Evolutionary conservation across 2,113 vertebrate species (phyloP).

Genomic region (Pycnonotus jocosus): DNA sequence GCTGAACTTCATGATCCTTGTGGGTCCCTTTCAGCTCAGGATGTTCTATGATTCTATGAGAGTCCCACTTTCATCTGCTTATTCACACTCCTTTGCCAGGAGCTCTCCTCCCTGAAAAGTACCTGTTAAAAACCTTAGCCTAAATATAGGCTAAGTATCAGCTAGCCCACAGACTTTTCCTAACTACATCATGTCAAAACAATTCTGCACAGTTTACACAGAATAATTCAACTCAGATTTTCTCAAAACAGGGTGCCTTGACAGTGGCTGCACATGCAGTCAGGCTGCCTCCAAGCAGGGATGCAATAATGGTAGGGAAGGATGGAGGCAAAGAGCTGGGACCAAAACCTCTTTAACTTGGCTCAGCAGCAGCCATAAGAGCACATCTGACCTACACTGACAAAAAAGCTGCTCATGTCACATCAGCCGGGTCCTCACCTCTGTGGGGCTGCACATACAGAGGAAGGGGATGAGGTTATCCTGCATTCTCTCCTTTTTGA

Average conservation of each 20-base stretch:
- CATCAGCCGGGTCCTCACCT: neutral
- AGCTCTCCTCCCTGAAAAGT: neutral
- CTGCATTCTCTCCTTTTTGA: neutral
- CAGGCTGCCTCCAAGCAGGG: neutral
- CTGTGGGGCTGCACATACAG: fast-evolving
- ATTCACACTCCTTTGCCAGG: neutral
- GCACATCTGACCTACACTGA: neutral
- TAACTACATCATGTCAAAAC: neutral
- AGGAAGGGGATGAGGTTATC: neutral
- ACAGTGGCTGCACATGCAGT: neutral
- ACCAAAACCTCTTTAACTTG: neutral
- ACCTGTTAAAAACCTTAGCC: fast-evolving
- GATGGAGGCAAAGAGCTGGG: neutral
- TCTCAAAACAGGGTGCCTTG: neutral
- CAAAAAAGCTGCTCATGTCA: neutral
- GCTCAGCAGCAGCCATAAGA: neutral
- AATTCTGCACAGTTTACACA: neutral
- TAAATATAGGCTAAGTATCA: neutral
- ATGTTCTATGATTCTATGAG: neutral
- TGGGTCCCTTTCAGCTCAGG: neutral
- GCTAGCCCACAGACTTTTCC: neutral
- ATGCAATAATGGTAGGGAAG: neutral
- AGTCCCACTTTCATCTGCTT: neutral
- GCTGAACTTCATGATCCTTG: neutral
- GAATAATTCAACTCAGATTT: neutral